Percentiles rank a stretch among this genome's conserved stretches.
Evolutionary conservation across 2,888 invertebrate species (phyloP).

Genomic region (Anthophora plumipes): DNA sequence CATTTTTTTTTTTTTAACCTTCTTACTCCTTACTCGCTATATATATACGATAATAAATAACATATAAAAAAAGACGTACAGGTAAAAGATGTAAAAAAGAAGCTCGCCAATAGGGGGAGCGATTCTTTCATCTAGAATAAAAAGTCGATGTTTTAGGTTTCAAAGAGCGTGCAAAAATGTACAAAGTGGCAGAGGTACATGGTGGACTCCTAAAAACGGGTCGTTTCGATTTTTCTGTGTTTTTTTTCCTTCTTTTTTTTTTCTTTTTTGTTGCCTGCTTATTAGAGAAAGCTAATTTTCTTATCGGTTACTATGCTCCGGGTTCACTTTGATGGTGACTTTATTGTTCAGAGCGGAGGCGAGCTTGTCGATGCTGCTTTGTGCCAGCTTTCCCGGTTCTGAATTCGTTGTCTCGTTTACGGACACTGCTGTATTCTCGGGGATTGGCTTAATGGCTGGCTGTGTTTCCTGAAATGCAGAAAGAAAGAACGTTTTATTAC

Average conservation of each 20-base stretch:
- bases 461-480: conserved; percentile 71
- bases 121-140: conserved; percentile 57
- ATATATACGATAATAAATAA: conserved; percentile 73
- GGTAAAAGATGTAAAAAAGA: conserved; percentile 67
- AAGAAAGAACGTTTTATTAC: not conserved
- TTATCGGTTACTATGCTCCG: conserved; percentile 82
- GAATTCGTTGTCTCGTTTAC: conserved; percentile 69
- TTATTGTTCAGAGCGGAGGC: conserved; percentile 81
- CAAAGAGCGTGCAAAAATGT: conserved; percentile 71
- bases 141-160: conserved; percentile 61
- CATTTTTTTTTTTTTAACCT: not conserved
- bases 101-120: conserved; percentile 68
- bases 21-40: conserved; percentile 56
- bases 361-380: conserved; percentile 80
- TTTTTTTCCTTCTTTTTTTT: not conserved
- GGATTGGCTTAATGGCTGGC: conserved; percentile 64
- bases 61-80: conserved; percentile 71
- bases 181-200: conserved; percentile 71
- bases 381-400: conserved; percentile 67
- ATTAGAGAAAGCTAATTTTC: conserved; percentile 39
- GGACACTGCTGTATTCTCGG: conserved; percentile 53
- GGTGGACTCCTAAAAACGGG: conserved; percentile 54
- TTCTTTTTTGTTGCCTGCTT: not conserved
- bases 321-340: conserved; percentile 83
- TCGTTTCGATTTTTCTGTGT: conserved; percentile 23